phyloP scores from a whole-genome alignment of 2,888 invertebrate species.

The Schizaphis graminum region DNA sequence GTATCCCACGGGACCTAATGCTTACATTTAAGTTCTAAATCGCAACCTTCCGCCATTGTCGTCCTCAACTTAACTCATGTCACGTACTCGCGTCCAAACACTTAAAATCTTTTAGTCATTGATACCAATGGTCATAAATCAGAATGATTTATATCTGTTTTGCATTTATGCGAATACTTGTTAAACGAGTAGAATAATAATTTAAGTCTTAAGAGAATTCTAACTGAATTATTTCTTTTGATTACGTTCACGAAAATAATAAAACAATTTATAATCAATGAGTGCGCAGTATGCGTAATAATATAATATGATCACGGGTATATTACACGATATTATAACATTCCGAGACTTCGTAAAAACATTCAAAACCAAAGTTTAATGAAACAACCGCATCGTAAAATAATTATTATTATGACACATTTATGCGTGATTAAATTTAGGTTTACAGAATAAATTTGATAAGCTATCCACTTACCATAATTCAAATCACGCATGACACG shows the following conservation, averaged over 20 bases:
- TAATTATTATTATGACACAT: neutral
- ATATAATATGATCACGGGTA: neutral
- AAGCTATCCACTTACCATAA: neutral
- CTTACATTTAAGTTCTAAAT: neutral
- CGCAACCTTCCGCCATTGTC: neutral
- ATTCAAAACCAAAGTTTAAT: neutral
- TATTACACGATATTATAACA: neutral
- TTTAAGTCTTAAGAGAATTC: neutral
- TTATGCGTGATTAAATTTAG: slow-evolving; percentile 20
- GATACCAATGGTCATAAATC: neutral
- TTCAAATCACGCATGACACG: neutral
- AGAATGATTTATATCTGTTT: slow-evolving; percentile 2
- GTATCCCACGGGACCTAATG: neutral
- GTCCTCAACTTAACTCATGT: neutral
- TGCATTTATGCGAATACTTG: neutral
- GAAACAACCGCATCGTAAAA: neutral
- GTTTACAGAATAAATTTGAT: slow-evolving; percentile 4
- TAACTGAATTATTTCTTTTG: neutral
- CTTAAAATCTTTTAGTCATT: slow-evolving; percentile 13
- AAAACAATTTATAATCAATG: neutral
- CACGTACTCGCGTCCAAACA: slow-evolving; percentile 12
- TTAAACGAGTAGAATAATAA: neutral
- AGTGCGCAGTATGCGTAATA: neutral
- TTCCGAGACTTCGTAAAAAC: neutral
- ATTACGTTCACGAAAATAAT: neutral